Conservation (phyloP, 2,113 vertebrate genomes). For the Scomber scombrus region DNA sequence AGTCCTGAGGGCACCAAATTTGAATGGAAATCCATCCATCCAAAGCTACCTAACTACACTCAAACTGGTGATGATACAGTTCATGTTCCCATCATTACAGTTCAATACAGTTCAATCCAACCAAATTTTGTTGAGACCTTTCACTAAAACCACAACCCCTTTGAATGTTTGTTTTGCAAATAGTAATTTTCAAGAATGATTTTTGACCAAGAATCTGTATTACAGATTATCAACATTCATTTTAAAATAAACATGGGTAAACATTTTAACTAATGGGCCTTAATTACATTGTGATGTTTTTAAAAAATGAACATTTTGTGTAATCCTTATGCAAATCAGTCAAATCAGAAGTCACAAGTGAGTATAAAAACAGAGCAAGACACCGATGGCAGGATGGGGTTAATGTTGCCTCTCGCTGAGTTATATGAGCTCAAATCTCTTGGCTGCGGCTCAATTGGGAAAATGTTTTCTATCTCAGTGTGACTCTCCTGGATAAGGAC, state of each 20-base stretch:
- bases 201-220: neutral
- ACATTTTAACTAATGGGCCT: neutral
- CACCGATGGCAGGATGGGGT: constrained; percentile 20
- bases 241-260: neutral
- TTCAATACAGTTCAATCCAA: no score
- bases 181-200: no score
- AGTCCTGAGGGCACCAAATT: no score
- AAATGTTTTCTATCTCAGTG: constrained; percentile 48
- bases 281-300: neutral
- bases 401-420: constrained; percentile 23
- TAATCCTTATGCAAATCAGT: neutral
- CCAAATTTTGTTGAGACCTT: no score
- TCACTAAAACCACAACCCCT: no score
- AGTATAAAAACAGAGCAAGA: neutral
- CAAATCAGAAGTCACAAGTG: neutral
- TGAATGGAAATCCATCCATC: no score
- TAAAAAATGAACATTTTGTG: neutral
- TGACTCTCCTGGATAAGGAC: constrained; percentile 58
- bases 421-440: constrained; percentile 46
- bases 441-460: constrained; percentile 44
- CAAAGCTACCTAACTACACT: no score
- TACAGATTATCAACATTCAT: neutral
- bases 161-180: no score
- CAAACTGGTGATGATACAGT: no score
- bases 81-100: no score